phyloP scores from a whole-genome alignment of 2,113 vertebrate species.

The Zeus faber region DNA sequence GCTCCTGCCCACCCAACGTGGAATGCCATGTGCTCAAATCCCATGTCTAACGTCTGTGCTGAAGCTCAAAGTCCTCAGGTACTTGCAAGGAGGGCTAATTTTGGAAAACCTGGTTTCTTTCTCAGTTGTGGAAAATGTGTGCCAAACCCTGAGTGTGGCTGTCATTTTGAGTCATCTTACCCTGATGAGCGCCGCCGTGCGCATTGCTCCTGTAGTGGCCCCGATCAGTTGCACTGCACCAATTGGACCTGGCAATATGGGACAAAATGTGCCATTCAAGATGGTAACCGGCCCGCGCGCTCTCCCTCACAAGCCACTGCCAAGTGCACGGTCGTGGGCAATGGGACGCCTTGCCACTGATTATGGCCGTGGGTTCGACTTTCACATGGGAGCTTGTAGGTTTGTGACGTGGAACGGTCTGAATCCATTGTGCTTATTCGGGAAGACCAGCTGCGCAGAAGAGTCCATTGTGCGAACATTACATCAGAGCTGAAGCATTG shows the following conservation, averaged over 20 bases:
- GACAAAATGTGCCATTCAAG: conserved; percentile 36
- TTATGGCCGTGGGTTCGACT: conserved; percentile 46
- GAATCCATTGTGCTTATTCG: conserved; percentile 15
- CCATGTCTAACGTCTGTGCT: conserved; percentile 18
- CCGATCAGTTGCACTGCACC: conserved; percentile 34
- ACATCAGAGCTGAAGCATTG: conserved; percentile 28
- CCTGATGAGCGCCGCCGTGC: conserved; percentile 41
- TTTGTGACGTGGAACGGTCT: conserved; percentile 1
- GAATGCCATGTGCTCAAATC: conserved; percentile 37
- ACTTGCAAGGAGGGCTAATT: conserved; percentile 35
- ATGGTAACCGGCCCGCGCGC: conserved; percentile 44
- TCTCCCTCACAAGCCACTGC: conserved; percentile 18
- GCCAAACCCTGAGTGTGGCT: conserved; percentile 30
- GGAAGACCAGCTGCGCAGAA: conserved; percentile 40
- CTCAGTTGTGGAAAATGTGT: conserved; percentile 20
- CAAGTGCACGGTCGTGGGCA: conserved; percentile 40
- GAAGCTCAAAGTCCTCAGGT: conserved; percentile 1
- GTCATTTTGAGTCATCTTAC: conserved; percentile 34
- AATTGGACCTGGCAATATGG: conserved; percentile 34
- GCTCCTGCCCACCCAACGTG: conserved; percentile 30
- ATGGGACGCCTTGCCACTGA: conserved; percentile 47
- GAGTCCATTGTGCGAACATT: conserved; percentile 31
- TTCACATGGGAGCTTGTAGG: conserved; percentile 48
- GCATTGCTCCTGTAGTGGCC: conserved; percentile 29
- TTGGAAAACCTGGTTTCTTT: conserved; percentile 31